Conservation (phyloP, 2,797 vertebrate genomes). For the Fundulus diaphanus region DNA sequence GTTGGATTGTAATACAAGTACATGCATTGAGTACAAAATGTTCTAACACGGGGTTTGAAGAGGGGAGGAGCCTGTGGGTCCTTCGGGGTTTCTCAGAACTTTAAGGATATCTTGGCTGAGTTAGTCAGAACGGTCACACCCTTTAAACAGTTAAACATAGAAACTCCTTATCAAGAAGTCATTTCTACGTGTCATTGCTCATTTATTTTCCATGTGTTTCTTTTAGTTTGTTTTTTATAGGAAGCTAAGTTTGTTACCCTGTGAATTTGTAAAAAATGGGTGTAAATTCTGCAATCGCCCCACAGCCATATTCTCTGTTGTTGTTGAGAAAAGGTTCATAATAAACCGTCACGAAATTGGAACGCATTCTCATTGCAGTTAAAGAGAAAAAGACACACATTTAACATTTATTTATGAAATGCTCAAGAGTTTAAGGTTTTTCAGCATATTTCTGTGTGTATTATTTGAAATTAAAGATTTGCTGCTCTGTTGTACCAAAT, state of each 20-base stretch:
- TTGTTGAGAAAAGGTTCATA: neutral
- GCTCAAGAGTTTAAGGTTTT: neutral
- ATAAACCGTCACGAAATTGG: neutral
- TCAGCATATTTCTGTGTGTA: too few relatives aligned
- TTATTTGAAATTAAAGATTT: neutral
- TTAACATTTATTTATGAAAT: neutral
- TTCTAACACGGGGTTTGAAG: conserved; percentile 33
- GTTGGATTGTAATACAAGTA: conserved; percentile 26
- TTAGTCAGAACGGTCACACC: conserved; percentile 34
- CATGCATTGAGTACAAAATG: conserved; percentile 52
- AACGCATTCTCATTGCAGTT: neutral
- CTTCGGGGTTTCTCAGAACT: conserved; percentile 11
- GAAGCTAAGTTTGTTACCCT: neutral
- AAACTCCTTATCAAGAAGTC: conserved; percentile 2
- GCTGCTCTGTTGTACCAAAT: neutral
- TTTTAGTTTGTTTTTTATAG: neutral
- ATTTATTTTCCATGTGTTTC: neutral
- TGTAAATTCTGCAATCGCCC: neutral
- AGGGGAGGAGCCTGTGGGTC: conserved; percentile 30
- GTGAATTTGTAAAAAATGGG: neutral
- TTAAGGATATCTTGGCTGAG: conserved; percentile 42
- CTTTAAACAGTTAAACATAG: conserved; percentile 19
- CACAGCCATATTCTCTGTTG: neutral
- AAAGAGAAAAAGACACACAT: neutral
- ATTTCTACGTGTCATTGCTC: too few relatives aligned